Conservation (phyloP, 2,888 invertebrate genomes). For the Patella caerulea region DNA sequence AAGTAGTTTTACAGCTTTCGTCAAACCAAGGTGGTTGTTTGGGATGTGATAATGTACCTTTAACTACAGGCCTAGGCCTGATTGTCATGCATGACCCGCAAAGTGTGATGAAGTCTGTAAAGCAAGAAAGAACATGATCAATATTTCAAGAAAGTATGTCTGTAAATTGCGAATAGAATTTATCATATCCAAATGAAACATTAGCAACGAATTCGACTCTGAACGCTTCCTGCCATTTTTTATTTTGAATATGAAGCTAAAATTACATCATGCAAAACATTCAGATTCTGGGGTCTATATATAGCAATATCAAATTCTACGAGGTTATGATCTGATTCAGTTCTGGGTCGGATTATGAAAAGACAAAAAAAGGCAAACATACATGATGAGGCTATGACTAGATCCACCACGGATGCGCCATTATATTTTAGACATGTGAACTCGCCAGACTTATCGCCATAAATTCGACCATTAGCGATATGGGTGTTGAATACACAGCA, state of each 20-base stretch:
- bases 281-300: not conserved
- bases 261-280: not conserved
- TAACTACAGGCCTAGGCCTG: not conserved
- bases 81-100: not conserved
- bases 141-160: not conserved
- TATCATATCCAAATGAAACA: not conserved
- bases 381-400: not conserved
- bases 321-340: not conserved
- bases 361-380: not conserved
- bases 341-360: too few relatives aligned
- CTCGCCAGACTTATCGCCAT: not conserved
- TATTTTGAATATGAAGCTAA: not conserved
- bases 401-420: not conserved
- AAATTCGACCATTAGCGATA: not conserved
- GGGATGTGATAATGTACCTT: not conserved
- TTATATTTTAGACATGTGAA: not conserved
- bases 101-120: not conserved
- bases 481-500: too few relatives aligned
- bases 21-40: slow-evolving; percentile 5
- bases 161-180: not conserved
- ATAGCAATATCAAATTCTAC: not conserved
- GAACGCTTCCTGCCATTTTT: not conserved
- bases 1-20: not conserved
- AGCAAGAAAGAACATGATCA: not conserved
- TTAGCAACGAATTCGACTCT: not conserved